These are phyloP conservation scores for Semaprochilodus insignis DNA, from an alignment of 2,797 vertebrate species.

Conservation along the genomic window DNA sequence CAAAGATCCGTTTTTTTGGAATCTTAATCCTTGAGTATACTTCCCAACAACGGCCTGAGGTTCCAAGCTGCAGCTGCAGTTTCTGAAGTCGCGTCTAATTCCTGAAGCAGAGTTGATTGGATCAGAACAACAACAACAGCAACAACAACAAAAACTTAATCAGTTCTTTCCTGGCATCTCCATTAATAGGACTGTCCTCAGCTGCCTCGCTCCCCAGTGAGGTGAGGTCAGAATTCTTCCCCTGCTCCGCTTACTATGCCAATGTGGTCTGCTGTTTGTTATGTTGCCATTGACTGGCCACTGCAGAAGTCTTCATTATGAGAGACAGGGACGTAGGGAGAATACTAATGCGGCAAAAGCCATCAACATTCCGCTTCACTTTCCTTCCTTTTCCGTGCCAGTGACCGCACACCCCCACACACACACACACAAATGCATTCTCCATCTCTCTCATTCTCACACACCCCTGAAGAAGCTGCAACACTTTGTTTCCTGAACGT, in stretches of 20 bases:
- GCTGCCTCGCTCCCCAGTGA: not conserved
- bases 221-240: conserved; percentile 30
- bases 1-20: not conserved
- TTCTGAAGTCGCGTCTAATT: not conserved
- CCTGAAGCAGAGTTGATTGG: not conserved
- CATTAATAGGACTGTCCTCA: conserved; percentile 11
- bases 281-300: conserved; percentile 49
- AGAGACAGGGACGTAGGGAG: conserved; percentile 28
- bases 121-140: not conserved
- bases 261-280: conserved; percentile 46
- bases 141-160: not conserved
- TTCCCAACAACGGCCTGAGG: not conserved
- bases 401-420: not conserved
- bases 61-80: not conserved
- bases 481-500: not conserved
- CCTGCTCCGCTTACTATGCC: conserved; percentile 19
- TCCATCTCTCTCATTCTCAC: not conserved
- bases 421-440: conserved; percentile 14
- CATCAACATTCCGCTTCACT: conserved; percentile 47
- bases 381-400: conserved; percentile 6
- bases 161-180: not conserved
- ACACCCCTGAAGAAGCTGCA: not conserved
- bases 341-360: conserved; percentile 54
- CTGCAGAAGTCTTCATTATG: conserved; percentile 61
- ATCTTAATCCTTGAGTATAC: not conserved